Evolutionary conservation across 1,140 invertebrate species (phyloP).

Genomic region (Drosophila lini): DNA sequence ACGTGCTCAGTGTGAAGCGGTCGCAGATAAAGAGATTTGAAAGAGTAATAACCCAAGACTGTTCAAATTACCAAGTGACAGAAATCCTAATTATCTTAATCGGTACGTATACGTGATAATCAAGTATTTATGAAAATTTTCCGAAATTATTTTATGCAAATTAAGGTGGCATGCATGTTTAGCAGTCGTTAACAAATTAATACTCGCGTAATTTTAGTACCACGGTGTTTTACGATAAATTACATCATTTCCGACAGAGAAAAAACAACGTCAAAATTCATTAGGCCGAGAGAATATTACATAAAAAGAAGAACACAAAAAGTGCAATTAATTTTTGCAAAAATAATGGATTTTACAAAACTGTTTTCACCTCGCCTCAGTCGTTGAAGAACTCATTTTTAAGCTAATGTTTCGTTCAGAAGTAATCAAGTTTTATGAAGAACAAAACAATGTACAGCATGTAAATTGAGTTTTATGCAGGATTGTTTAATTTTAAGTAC

Average conservation of each 20-base stretch:
- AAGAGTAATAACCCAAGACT: slow-evolving; percentile 11
- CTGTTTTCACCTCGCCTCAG: slow-evolving; percentile 19
- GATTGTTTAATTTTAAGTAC: background rate
- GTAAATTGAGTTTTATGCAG: background rate
- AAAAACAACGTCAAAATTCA: slow-evolving; percentile 27
- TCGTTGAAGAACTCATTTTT: background rate
- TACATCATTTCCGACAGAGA: slow-evolving; percentile 40
- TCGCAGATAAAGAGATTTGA: slow-evolving; percentile 24
- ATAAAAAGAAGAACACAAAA: slow-evolving; percentile 10
- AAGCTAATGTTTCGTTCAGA: background rate
- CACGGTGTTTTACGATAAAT: slow-evolving; percentile 19
- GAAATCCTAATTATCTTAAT: slow-evolving; percentile 6
- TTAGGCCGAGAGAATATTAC: slow-evolving; percentile 17
- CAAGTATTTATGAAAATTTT: slow-evolving; percentile 11
- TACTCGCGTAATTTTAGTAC: slow-evolving; percentile 16
- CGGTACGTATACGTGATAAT: slow-evolving; percentile 64
- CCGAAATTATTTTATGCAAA: slow-evolving; percentile 34
- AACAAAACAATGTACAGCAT: background rate
- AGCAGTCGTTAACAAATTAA: slow-evolving; percentile 23
- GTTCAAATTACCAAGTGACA: slow-evolving; percentile 20
- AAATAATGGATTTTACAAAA: slow-evolving; percentile 33
- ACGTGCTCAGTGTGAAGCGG: slow-evolving; percentile 47
- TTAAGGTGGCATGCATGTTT: slow-evolving; percentile 31
- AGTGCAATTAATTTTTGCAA: slow-evolving; percentile 30
- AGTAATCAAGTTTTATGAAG: background rate